phyloP scores from a whole-genome alignment of 1,140 invertebrate genomes.

The Megalopta genalis region DNA sequence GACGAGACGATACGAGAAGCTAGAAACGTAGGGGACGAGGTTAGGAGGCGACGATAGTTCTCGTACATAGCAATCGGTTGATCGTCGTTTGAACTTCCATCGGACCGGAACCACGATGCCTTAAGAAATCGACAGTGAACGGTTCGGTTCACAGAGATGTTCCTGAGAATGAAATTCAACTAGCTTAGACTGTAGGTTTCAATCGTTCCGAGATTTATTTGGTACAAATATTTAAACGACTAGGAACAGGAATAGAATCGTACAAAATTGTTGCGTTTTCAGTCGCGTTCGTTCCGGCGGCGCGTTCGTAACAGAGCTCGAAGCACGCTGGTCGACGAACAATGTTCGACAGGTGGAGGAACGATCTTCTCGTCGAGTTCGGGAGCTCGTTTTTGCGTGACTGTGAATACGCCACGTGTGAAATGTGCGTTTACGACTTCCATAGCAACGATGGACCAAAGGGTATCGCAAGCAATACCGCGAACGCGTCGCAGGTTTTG shows the following conservation, averaged over 20 bases:
- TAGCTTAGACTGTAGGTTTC: slow-evolving; percentile 26
- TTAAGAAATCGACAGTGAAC: not conserved
- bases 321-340: not conserved
- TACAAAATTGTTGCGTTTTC: slow-evolving; percentile 5
- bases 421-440: not conserved
- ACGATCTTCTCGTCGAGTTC: not conserved
- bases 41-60: not conserved
- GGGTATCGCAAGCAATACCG: not conserved
- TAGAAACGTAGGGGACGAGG: no score
- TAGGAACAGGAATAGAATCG: slow-evolving; percentile 41
- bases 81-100: not conserved
- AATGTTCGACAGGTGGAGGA: not conserved
- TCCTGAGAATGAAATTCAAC: slow-evolving; percentile 9
- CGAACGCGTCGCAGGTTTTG: not conserved
- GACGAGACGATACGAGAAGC: not conserved
- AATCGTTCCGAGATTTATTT: slow-evolving; percentile 51
- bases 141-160: not conserved
- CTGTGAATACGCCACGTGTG: not conserved
- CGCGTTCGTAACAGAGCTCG: not conserved
- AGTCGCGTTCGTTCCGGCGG: not conserved
- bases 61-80: not conserved
- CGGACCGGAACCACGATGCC: not conserved
- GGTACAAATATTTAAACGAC: slow-evolving; percentile 53
- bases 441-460: not conserved
- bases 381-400: not conserved